Evolutionary conservation across 2,888 invertebrate genomes (phyloP), one percentile per base, ranked within the genome.

Genomic region (Calameuta filiformis): DNA sequence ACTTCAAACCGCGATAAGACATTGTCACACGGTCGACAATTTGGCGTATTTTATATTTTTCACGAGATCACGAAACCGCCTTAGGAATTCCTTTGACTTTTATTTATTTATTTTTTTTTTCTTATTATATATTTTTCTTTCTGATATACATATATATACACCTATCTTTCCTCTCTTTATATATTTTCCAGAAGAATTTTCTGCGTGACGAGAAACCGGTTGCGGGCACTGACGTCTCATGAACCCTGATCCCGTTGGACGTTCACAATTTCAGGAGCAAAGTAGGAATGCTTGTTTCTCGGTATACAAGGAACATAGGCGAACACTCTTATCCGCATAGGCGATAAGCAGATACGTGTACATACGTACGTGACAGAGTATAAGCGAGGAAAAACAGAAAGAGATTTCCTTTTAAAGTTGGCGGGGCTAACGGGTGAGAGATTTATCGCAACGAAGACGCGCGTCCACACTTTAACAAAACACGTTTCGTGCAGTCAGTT

Each of bases 361-460:
- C 9, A 56, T 56, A 56, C 56, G 23, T 23, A 23, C 56, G 23
- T 23, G 23, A 23, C 56, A 56, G 9, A 23, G 23, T 56, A 23
- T 40, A 56, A 23, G 56, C 23, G 23, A 56, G 30, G 30, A 34
- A 34, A 71, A 71, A 71, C 31, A 71, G 34, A 71, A 71, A 71
- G 30, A 33, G 30, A 56, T 35, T 35, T 71, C 71, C 68, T 75
- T 79, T 79, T 79, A 83, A 83, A 83, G 81, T 83, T 83, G 77
- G 80, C 79, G 78, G 78, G 79, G 77, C 77, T 56, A 56, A 56
- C 56, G 56, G 56, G 9, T 56, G 56, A 80, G 81, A 75, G 84
- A 84, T 84, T 84, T 84, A 84, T 84, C 79, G 83, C 69, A 76
- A 75, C 30, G 56, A 56, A 23, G 23, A 56, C 56, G 56, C 23